Evolutionary conservation across 1,140 invertebrate species (phyloP), one percentile per base, ranked within the genome.

Genomic region (Dinoponera quadriceps): DNA sequence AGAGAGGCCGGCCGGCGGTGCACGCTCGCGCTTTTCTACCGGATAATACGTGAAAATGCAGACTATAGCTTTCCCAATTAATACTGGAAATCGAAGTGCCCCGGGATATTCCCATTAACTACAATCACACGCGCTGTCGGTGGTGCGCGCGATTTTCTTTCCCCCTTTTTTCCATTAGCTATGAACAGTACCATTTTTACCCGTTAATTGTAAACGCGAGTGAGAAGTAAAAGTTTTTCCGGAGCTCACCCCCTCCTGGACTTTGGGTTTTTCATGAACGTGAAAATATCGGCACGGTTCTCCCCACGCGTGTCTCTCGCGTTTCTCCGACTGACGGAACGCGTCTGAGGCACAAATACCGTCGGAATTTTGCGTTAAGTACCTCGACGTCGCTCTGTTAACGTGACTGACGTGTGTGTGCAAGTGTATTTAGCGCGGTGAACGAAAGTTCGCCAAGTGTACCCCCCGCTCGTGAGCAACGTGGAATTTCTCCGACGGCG

Each of bases 21-120:
- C 38, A 9, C 2, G 38, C 16, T 0, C 11, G 77, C 55, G 85
- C 44, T 81, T 84, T 84, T 84, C 68, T 51, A 66, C 73, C 62
- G 73, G 86, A 84, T 87, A 84, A 87, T 87, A 84, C 83, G 66
- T 63, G 72, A 57, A 86, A 84, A 84, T 59, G 72, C 44, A 57
- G 54, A 20, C 18, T 77, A 74, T 72, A 60, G 60, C 63, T 86
- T 83, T 86, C 66, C 81, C 72, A 86, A 87, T 87, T 87, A 86
- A 83, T 84, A 69, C 65, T 62, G 65, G 33, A 60, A 20, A 66
- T 60, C 66, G 48, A 83, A 83, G 65, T 77, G 72, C 80, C 68
- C 25, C 80, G 80, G 85, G 84, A 82, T 44, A 68, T 55, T 63
- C 73, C 84, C 82, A 86, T 87, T 87, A 87, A 78, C 65, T 77